Evolutionary conservation across 2,888 invertebrate genomes (phyloP).

Genomic region (Nysson spinosus): DNA sequence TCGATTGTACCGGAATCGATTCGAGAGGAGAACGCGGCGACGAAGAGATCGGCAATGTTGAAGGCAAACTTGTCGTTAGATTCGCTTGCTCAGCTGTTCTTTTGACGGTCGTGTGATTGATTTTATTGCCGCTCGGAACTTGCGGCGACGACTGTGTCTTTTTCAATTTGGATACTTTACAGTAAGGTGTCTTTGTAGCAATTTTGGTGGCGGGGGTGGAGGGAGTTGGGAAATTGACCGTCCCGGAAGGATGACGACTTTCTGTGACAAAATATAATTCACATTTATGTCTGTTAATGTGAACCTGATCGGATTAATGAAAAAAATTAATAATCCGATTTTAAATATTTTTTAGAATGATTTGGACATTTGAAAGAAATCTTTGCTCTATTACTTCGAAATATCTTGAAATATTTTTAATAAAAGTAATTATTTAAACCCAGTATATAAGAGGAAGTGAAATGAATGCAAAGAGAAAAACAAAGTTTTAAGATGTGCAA

Average conservation of each 20-base stretch:
- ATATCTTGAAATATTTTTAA: too few relatives aligned
- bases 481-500: constrained; percentile 2
- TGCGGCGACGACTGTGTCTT: constrained; percentile 63
- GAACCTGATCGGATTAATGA: too few relatives aligned
- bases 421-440: too few relatives aligned
- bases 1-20: constrained; percentile 62
- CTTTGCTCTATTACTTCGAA: too few relatives aligned
- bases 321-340: too few relatives aligned
- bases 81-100: constrained; percentile 62
- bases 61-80: constrained; percentile 44
- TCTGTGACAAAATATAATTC: constrained; percentile 59
- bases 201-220: constrained; percentile 68
- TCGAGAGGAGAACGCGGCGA: constrained; percentile 74
- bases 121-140: constrained; percentile 41
- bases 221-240: constrained; percentile 71
- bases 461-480: neutral
- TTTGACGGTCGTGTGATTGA: constrained; percentile 69
- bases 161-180: constrained; percentile 74
- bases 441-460: too few relatives aligned
- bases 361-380: too few relatives aligned
- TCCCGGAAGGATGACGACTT: constrained; percentile 74
- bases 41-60: constrained; percentile 61
- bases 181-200: constrained; percentile 72
- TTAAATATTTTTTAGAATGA: too few relatives aligned
- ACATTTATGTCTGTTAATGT: neutral